A percentile compares a stretch with the other conserved stretches of the same genome.
These are phyloP conservation scores for Petrolisthes cinctipes DNA, from an alignment of 2,888 invertebrate species.

Conservation along the genomic window DNA sequence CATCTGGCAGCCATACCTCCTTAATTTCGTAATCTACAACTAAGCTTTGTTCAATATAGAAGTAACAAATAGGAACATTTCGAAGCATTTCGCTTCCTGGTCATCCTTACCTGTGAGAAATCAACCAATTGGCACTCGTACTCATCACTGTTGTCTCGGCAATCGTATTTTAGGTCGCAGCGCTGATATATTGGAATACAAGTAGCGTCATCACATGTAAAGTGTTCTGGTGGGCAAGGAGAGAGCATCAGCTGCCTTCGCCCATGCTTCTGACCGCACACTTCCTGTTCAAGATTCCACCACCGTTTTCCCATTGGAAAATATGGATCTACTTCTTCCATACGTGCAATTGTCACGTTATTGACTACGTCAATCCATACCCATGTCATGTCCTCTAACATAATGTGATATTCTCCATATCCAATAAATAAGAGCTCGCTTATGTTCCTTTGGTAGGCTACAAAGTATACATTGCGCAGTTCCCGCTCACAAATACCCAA, in stretches of 20 bases:
- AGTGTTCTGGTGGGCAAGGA: slow-evolving; percentile 53
- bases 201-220: slow-evolving; percentile 61
- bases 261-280: slow-evolving; percentile 55
- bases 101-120: slow-evolving; percentile 37
- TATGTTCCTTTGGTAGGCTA: slow-evolving; percentile 57
- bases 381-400: slow-evolving; percentile 40
- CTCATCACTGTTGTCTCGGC: slow-evolving; percentile 63
- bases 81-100: too few species aligned
- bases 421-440: slow-evolving; percentile 53
- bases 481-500: slow-evolving; percentile 62
- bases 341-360: slow-evolving; percentile 44
- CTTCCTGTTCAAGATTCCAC: slow-evolving; percentile 44
- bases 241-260: slow-evolving; percentile 51
- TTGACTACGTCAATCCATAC: slow-evolving; percentile 52
- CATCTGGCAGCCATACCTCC: too few species aligned
- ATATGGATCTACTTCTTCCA: slow-evolving; percentile 48
- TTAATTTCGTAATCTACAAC: too few species aligned
- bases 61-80: too few species aligned
- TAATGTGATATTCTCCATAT: slow-evolving; percentile 61
- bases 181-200: slow-evolving; percentile 58
- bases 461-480: slow-evolving; percentile 59
- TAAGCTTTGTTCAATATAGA: too few species aligned
- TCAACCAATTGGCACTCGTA: slow-evolving; percentile 45
- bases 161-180: slow-evolving; percentile 65
- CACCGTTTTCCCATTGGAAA: slow-evolving; percentile 61